A percentile compares a stretch with the other conserved stretches of the same genome.
phyloP scores from a whole-genome alignment of 2,888 invertebrate genomes.

The Mesorhabditis belari region DNA sequence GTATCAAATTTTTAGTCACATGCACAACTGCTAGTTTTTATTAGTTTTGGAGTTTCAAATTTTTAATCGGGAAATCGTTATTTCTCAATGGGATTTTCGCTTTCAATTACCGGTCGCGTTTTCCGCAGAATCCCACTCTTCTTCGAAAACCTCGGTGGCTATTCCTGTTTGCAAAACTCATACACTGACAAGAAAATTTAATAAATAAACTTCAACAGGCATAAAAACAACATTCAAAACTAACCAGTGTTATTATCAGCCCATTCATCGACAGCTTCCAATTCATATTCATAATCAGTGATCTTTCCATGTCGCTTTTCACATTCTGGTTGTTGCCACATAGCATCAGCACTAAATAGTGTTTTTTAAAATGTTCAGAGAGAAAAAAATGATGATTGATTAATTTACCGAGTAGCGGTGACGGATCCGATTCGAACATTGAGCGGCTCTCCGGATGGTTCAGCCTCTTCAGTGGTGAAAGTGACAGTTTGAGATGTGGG shows the following conservation, averaged over 20 bases:
- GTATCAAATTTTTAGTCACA: no score
- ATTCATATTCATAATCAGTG: conserved; percentile 48
- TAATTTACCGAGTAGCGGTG: conserved; percentile 10
- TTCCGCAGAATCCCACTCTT: background rate
- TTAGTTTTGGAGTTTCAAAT: background rate
- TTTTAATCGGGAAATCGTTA: background rate
- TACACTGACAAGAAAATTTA: background rate
- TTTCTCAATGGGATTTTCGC: background rate
- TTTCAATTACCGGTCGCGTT: background rate
- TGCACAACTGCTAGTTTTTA: no score
- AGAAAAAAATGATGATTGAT: background rate
- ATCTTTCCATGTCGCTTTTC: conserved; percentile 52
- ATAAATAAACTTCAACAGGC: background rate
- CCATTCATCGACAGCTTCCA: conserved; percentile 44
- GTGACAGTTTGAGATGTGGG: conserved; percentile 45
- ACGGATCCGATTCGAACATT: conserved; percentile 42
- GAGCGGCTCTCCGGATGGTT: conserved; percentile 45
- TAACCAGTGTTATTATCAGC: conserved; percentile 41
- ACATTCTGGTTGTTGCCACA: conserved; percentile 52
- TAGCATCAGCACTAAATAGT: conserved; percentile 46
- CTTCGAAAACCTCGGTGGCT: background rate
- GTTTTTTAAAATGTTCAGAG: background rate
- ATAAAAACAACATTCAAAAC: conserved; percentile 7
- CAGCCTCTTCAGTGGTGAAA: conserved; percentile 50
- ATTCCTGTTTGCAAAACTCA: background rate